These are phyloP conservation scores for Pseudomyrmex gracilis DNA, from an alignment of 1,140 invertebrate genomes.

Conservation along the genomic window DNA sequence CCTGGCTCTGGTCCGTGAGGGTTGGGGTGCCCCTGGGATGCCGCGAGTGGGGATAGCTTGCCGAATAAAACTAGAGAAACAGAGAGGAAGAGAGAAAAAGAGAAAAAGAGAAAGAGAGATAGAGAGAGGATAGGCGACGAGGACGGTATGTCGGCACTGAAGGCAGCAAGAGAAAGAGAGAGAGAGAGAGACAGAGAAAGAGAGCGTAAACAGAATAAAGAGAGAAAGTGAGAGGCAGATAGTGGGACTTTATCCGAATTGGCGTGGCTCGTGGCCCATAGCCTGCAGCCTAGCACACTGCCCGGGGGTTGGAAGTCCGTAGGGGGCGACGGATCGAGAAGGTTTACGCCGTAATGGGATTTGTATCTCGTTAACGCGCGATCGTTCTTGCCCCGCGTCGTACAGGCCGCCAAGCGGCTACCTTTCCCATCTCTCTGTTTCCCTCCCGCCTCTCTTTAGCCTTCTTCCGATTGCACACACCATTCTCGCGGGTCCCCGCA, in stretches of 20 bases:
- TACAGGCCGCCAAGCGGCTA: slow-evolving; percentile 79
- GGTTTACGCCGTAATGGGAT: slow-evolving; percentile 86
- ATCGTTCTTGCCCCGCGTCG: slow-evolving; percentile 83
- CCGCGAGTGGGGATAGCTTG: slow-evolving; percentile 63
- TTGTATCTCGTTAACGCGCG: slow-evolving; percentile 86
- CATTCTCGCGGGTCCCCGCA: slow-evolving; percentile 47
- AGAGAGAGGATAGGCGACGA: slow-evolving; percentile 41
- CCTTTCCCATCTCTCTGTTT: slow-evolving; percentile 66
- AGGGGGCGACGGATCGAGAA: slow-evolving; percentile 84
- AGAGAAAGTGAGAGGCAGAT: slow-evolving; percentile 53
- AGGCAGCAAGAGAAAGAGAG: slow-evolving; percentile 38
- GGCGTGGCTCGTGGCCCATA: slow-evolving; percentile 83
- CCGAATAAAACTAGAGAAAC: slow-evolving; percentile 66
- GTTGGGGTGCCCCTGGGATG: slow-evolving; percentile 69
- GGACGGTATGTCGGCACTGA: slow-evolving; percentile 36
- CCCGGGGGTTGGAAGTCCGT: slow-evolving; percentile 80
- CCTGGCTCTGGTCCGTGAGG: slow-evolving; percentile 80
- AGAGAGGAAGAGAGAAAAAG: slow-evolving; percentile 43
- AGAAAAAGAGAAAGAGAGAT: slow-evolving; percentile 50
- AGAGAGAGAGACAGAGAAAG: slow-evolving; percentile 57
- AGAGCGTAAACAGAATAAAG: slow-evolving; percentile 19
- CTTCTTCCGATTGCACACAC: slow-evolving; percentile 44
- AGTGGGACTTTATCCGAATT: slow-evolving; percentile 83
- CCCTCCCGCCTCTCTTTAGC: slow-evolving; percentile 41
- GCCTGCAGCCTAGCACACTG: slow-evolving; percentile 72